Evolutionary conservation across 2,113 vertebrate species (phyloP).

Genomic region (Macrotus californicus): DNA sequence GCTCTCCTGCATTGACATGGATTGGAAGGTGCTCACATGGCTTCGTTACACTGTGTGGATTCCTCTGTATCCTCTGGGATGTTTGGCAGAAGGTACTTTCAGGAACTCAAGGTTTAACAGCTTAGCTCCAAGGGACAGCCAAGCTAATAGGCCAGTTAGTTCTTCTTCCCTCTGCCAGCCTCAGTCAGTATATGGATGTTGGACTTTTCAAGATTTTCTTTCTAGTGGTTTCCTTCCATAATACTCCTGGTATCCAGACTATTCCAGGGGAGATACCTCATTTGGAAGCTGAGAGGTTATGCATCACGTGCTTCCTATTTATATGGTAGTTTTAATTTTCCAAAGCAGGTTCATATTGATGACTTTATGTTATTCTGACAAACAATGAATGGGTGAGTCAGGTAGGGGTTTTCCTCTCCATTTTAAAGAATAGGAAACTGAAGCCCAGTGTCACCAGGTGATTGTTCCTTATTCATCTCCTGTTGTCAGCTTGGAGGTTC

Average conservation of each 20-base stretch:
- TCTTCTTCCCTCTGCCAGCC: neutral
- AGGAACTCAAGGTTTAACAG: slow-evolving; percentile 13
- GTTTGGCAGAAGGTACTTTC: slow-evolving; percentile 89
- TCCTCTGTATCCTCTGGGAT: slow-evolving; percentile 91
- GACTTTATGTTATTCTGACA: slow-evolving; percentile 1
- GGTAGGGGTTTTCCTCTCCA: neutral
- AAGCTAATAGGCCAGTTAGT: neutral
- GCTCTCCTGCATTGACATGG: slow-evolving; percentile 90
- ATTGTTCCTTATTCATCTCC: neutral
- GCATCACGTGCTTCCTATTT: neutral
- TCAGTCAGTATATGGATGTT: neutral
- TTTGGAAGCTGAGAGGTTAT: neutral
- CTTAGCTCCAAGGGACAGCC: neutral
- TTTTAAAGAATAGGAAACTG: neutral
- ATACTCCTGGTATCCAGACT: neutral
- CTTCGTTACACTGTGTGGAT: slow-evolving; percentile 95
- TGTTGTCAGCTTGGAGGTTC: neutral
- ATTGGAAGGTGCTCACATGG: slow-evolving; percentile 96
- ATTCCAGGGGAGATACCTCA: neutral
- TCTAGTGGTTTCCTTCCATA: neutral
- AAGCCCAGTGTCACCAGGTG: neutral
- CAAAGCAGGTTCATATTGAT: neutral
- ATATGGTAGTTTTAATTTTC: neutral
- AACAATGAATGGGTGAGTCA: neutral
- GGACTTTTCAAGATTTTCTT: neutral